Evolutionary conservation across 1,140 invertebrate genomes (phyloP), one percentile per base, ranked within the genome.

Genomic region (Theocolax elegans): DNA sequence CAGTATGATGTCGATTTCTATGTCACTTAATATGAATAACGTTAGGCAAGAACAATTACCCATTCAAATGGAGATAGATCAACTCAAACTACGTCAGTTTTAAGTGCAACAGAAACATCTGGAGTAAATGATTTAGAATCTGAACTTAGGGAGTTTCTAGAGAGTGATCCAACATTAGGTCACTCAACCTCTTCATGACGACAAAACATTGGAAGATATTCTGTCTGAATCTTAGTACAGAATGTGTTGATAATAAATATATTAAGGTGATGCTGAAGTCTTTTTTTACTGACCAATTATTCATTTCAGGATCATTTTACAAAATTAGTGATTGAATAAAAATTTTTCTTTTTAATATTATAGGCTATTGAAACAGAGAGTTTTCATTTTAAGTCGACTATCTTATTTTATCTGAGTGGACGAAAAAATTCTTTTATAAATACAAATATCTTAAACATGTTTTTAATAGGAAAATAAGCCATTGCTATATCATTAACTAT

Each of bases 71-170:
- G 74, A 74, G 15, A 74, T 85, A 49, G 29, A 76, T 9, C 81
- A 83, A 78, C 65, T 72, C 82, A 82, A 66, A 76, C 77, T 10
- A 10, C 76, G 15, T 74, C 78, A 38, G 60, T 83, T 60, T 21
- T 86, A 31, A 75, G 65, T 19, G 67, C 79, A 3, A 69, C 75
- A 29, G 83, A 84, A 60, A 73, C 78, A 0, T 78, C 86, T 2
- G 87, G 80, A 8, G 85, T 86, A 48, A 81, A 85, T 8, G 91
- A 92, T 83, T 79, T 92, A 59, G 91, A 92, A 79, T 89, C 89
- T 2, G 91, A 92, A 74, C 74, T 92, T n/a, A 86, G 91, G 9
- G 91, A 92, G 79, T 92, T 92, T 80, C 80, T 92, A 12, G 91
- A 92, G 80, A 89, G 87, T 79, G 89, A 90, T 77, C 86, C 89